Base-by-base conservation (phyloP, 2,113 vertebrate species). In the Microtus ochrogaster region DNA sequence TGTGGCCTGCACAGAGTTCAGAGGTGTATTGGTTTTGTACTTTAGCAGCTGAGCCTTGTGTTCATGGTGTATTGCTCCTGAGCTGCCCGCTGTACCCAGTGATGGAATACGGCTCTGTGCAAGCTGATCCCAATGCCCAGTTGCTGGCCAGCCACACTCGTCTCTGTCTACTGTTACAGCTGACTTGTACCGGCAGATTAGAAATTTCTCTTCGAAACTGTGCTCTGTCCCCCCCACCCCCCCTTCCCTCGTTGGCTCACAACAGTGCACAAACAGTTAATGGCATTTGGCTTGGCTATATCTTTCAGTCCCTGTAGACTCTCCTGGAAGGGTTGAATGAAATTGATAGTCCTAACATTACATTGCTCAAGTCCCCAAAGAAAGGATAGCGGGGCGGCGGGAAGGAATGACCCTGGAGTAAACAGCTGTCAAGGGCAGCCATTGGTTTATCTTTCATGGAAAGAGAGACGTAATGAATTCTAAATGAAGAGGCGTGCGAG, bases 351-450 rank as follows among this genome's bases (percentile, higher is more conserved):
- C 98, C 98, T 99, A 98, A 97, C 98, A 55, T 99, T 99, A 99
- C 99, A 98, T 98, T 41, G 97, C 98, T 99, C 98, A 98, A 98
- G 97, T 98, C 98, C 97, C 96, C 98, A 89, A 98, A 98, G 98
- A 98, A 98, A 98, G 99, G 98, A 97, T 97, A 98, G 98, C 97
- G 95, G 98, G 98, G 98, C 89, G 94, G 98, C 97, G 97, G 95
- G 98, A 97, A 98, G 98, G 98, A 98, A 98, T 98, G 98, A 98
- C 98, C 98, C 98, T 81, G 97, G 98, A 98, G 98, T 98, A 99
- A 99, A 98, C 98, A 99, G 98, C 98, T 98, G 98, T 99, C 98
- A 99, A 99, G 99, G 99, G 98, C 99, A 99, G 98, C 98, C 78
- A 98, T 98, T 98, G 98, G 98, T 97, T 98, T 98, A 98, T 98